Evolutionary conservation across 2,888 invertebrate species (phyloP).

Genomic region (Cremastobaeus sp.): DNA sequence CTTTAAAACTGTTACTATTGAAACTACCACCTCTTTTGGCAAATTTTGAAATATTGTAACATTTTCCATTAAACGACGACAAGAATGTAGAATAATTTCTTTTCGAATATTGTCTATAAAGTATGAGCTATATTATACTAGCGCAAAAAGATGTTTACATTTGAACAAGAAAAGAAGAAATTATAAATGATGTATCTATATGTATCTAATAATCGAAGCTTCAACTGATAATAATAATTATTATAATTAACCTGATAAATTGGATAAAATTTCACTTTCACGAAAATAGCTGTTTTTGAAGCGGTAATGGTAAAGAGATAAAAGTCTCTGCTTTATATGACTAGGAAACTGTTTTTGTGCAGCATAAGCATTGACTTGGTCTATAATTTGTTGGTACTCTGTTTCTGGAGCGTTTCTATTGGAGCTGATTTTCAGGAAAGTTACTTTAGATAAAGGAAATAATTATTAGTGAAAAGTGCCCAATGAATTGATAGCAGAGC

Average conservation of each 20-base stretch:
- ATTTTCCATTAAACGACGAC: conserved; percentile 80
- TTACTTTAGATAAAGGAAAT: conserved; percentile 16
- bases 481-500: no score
- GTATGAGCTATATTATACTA: no score
- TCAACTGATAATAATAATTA: no score
- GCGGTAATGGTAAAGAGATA: conserved; percentile 76
- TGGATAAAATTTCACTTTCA: conserved; percentile 73
- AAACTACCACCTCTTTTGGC: conserved; percentile 79
- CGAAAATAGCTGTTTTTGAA: conserved; percentile 77
- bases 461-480: no score
- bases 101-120: conserved; percentile 78
- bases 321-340: conserved; percentile 73
- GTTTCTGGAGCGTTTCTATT: conserved; percentile 70
- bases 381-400: conserved; percentile 77
- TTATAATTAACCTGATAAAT: conserved; percentile 68
- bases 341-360: conserved; percentile 75
- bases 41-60: conserved; percentile 80
- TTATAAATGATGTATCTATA: no score
- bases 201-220: no score
- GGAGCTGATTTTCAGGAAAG: conserved; percentile 63
- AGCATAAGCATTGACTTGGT: conserved; percentile 77
- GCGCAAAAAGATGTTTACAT: no score
- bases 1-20: conserved; percentile 80
- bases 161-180: no score
- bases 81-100: conserved; percentile 81